Conservation (phyloP, 2,888 invertebrate species). For the Oscheius sp. region DNA sequence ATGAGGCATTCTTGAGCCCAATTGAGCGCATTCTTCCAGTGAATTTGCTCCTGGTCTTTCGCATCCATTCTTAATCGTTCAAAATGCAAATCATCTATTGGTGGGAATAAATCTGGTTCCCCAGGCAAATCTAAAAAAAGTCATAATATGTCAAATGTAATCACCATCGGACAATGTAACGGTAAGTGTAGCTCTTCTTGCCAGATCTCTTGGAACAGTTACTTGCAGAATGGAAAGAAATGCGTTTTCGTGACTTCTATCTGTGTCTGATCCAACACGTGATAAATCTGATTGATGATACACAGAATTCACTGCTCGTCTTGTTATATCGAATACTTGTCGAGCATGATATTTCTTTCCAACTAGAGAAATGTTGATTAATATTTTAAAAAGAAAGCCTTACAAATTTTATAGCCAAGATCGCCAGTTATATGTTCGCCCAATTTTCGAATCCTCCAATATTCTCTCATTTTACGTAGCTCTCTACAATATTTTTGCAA, state of each 20-base stretch:
- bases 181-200: conserved; percentile 48
- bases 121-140: conserved; percentile 30
- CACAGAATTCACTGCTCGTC: conserved; percentile 22
- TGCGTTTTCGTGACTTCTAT: neutral
- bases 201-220: conserved; percentile 59
- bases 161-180: too few species aligned
- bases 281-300: conserved; percentile 12
- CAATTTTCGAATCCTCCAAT: conserved; percentile 61
- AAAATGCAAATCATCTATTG: conserved; percentile 32
- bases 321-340: conserved; percentile 54
- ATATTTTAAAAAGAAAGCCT: neutral
- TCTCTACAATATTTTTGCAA: conserved; percentile 58
- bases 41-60: conserved; percentile 44
- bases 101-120: neutral
- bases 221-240: conserved; percentile 29
- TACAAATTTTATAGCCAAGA: conserved; percentile 65
- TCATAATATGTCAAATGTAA: neutral
- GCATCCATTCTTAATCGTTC: conserved; percentile 41
- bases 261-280: neutral
- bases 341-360: conserved; percentile 49
- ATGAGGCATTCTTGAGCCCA: conserved; percentile 68
- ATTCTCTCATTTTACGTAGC: conserved; percentile 60
- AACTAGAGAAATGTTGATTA: conserved; percentile 34
- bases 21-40: conserved; percentile 62
- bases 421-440: conserved; percentile 64